Percentiles rank a stretch among this genome's conserved stretches.
These are phyloP conservation scores for Melipona beecheii DNA, from an alignment of 2,888 invertebrate species.

Conservation along the genomic window DNA sequence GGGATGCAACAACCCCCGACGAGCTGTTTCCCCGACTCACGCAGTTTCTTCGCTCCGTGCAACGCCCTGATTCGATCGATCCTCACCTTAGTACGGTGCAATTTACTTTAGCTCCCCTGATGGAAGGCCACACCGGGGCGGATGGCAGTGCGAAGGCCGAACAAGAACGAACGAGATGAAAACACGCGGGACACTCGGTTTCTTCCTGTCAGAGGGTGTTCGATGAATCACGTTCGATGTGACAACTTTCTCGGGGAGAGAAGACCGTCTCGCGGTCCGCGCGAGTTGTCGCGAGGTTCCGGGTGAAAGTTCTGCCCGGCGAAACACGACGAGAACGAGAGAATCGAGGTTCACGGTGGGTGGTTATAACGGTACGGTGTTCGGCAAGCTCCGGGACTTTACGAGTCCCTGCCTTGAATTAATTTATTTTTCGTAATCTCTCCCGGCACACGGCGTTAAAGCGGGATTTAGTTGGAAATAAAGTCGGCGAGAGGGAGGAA, in stretches of 20 bases:
- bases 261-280: slow-evolving; percentile 18
- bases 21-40: slow-evolving; percentile 55
- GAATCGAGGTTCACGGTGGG: slow-evolving; percentile 43
- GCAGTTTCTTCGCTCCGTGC: slow-evolving; percentile 64
- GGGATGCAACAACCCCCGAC: slow-evolving; percentile 62
- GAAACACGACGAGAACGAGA: slow-evolving; percentile 31
- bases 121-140: slow-evolving; percentile 28
- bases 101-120: slow-evolving; percentile 52
- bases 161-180: slow-evolving; percentile 23
- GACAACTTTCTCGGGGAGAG: slow-evolving; percentile 56
- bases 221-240: slow-evolving; percentile 59
- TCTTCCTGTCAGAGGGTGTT: slow-evolving; percentile 38
- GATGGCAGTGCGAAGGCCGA: slow-evolving; percentile 26
- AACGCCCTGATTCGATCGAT: slow-evolving; percentile 79
- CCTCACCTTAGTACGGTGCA: slow-evolving; percentile 71
- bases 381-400: slow-evolving; percentile 26
- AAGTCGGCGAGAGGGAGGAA: not conserved
- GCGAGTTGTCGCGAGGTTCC: slow-evolving; percentile 33
- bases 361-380: slow-evolving; percentile 47
- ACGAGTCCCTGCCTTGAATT: slow-evolving; percentile 23
- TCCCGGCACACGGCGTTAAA: not conserved
- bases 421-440: slow-evolving; percentile 21
- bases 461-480: not conserved
- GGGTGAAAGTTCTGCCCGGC: slow-evolving; percentile 53
- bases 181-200: slow-evolving; percentile 21